Conservation (phyloP, 1,140 invertebrate genomes). For the Aphidius ervi region DNA sequence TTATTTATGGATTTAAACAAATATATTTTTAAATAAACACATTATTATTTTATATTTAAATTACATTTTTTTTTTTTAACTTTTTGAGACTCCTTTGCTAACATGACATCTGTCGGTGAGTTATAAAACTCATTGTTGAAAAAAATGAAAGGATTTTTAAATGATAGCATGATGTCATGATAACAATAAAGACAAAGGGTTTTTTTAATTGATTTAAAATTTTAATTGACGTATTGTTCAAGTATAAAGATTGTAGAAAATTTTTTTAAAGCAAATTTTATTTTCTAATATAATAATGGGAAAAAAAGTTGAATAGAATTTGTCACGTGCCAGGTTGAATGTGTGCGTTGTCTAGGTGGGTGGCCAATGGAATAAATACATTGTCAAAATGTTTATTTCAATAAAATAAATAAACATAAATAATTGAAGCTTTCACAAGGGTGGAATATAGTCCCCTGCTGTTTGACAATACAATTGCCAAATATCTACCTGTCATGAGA, state of each 20-base stretch:
- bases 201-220: no score
- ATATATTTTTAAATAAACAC: no score
- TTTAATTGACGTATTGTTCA: no score
- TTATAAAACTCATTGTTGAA: conserved; percentile 14
- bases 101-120: conserved; percentile 22
- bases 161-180: no score
- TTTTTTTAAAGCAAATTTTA: no score
- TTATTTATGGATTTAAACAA: conserved; percentile 11
- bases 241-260: no score
- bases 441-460: conserved; percentile 13
- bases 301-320: no score
- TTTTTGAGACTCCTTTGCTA: background rate
- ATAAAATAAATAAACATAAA: background rate
- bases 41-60: background rate
- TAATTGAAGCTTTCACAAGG: conserved; percentile 4
- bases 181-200: no score
- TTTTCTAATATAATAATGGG: no score
- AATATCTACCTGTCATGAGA: conserved; percentile 33
- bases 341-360: no score
- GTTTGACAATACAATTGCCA: conserved; percentile 24
- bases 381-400: background rate
- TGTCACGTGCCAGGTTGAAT: no score
- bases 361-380: no score
- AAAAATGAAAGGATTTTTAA: background rate
- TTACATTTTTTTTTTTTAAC: background rate